Conservation (phyloP, 1,140 invertebrate genomes). For the Brachystomella parvula region DNA sequence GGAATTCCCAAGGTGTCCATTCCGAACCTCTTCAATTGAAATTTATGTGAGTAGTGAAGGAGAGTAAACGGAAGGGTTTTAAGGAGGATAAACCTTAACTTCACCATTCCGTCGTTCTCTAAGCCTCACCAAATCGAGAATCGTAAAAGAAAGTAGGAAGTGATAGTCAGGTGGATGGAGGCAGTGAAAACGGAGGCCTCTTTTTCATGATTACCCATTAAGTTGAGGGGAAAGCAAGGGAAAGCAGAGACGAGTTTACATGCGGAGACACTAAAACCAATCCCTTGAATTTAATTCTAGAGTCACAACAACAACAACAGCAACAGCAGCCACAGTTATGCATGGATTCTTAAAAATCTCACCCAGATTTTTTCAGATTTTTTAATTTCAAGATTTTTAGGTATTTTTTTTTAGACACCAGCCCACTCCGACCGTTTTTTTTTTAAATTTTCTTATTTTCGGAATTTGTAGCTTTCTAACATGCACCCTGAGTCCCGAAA, state of each 20-base stretch:
- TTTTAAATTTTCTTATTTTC: no score
- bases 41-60: background rate
- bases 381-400: no score
- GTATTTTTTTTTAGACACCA: no score
- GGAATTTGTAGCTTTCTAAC: no score
- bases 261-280: conserved; percentile 24
- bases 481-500: no score
- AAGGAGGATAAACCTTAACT: background rate
- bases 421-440: no score
- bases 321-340: no score
- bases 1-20: conserved; percentile 9
- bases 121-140: background rate
- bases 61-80: background rate
- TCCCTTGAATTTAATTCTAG: no score
- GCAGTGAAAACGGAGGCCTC: background rate
- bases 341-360: no score
- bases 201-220: background rate
- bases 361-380: no score
- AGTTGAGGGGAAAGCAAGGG: conserved; percentile 3
- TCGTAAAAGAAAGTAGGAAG: background rate
- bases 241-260: conserved; percentile 15
- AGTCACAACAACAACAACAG: no score
- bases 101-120: background rate
- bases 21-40: background rate
- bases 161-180: background rate